phyloP scores from a whole-genome alignment of 2,797 vertebrate genomes.

The Poeciliopsis turneri region DNA sequence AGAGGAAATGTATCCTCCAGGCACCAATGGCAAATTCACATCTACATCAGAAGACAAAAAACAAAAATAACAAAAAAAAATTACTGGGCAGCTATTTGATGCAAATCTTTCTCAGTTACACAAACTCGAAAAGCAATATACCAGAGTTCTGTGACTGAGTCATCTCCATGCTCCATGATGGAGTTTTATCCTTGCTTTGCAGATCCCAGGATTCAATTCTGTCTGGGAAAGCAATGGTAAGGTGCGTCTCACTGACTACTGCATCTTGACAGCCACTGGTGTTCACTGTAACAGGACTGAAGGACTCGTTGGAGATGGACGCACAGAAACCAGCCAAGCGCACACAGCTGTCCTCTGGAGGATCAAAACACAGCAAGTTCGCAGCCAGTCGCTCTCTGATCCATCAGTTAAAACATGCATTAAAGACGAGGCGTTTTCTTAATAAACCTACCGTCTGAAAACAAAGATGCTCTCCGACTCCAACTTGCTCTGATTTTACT shows the following conservation, averaged over 20 bases:
- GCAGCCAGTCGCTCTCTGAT: background rate
- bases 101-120: background rate
- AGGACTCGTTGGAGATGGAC: constrained; percentile 8
- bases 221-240: constrained; percentile 76
- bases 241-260: constrained; percentile 78
- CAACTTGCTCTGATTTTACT: constrained; percentile 68
- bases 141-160: constrained; percentile 35
- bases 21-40: constrained; percentile 82
- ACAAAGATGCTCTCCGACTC: constrained; percentile 74
- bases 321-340: constrained; percentile 75
- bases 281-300: background rate
- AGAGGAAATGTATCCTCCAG: constrained; percentile 79
- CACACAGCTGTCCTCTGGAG: constrained; percentile 62
- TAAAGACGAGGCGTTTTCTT: background rate
- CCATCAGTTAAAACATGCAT: background rate
- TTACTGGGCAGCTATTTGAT: background rate
- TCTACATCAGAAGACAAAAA: constrained; percentile 3
- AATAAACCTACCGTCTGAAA: constrained; percentile 44
- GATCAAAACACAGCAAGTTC: background rate
- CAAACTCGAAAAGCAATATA: background rate
- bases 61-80: background rate
- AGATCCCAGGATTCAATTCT: constrained; percentile 79
- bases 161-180: constrained; percentile 70
- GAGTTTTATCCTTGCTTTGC: constrained; percentile 39
- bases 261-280: constrained; percentile 80